Evolutionary conservation across 2,888 invertebrate species (phyloP).

Genomic region (Nephrotoma guestfalica): DNA sequence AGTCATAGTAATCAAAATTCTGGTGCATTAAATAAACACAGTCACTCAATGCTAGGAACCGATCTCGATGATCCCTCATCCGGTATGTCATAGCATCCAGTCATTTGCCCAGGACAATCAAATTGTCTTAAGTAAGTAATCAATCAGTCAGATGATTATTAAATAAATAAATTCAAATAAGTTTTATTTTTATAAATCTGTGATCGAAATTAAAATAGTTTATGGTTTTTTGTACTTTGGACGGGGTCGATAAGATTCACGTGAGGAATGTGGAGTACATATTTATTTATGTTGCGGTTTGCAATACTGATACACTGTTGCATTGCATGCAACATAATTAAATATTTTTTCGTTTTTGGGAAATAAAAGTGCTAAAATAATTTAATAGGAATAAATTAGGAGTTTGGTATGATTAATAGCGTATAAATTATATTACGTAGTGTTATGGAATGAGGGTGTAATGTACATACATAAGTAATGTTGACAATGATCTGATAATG

Average conservation of each 20-base stretch:
- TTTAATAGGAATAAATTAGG: neutral
- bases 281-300: neutral
- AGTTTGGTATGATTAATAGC: neutral
- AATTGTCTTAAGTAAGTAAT: conserved; percentile 2
- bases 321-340: neutral
- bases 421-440: neutral
- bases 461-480: neutral
- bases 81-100: conserved; percentile 11
- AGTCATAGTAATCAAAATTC: neutral
- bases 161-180: neutral
- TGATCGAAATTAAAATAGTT: neutral
- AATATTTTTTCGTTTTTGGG: neutral
- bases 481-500: neutral
- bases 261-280: neutral
- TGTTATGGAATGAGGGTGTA: neutral
- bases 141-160: neutral
- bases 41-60: conserved; percentile 2
- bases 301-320: neutral
- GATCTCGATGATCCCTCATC: conserved; percentile 10
- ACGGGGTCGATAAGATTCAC: neutral
- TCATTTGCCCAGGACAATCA: conserved; percentile 2
- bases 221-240: neutral
- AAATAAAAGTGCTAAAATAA: neutral
- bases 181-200: neutral
- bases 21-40: neutral